A percentile compares a stretch with the other conserved stretches of the same genome.
Evolutionary conservation across 2,888 invertebrate species (phyloP).

Genomic region (Tenthredo distinguenda): DNA sequence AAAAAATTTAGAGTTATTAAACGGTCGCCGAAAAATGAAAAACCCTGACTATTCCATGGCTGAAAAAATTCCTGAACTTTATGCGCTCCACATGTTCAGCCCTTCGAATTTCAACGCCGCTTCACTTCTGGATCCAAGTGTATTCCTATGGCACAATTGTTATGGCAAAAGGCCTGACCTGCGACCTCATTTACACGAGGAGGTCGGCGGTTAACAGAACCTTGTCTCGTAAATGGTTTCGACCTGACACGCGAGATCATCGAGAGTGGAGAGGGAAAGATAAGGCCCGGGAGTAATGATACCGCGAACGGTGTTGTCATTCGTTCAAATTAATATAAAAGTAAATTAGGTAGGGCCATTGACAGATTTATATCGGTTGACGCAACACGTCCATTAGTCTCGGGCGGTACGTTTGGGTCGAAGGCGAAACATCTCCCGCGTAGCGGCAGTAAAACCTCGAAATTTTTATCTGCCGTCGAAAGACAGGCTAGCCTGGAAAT

Average conservation of each 20-base stretch:
- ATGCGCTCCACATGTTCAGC: neutral
- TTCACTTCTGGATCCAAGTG: neutral
- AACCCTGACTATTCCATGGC: neutral
- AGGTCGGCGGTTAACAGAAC: neutral
- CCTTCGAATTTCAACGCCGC: neutral
- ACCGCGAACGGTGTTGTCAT: constrained; percentile 35
- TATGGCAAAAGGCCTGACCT: neutral
- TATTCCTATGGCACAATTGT: constrained; percentile 5
- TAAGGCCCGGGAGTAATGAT: constrained; percentile 1
- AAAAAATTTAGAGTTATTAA: constrained; percentile 20
- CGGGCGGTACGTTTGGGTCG: constrained; percentile 50
- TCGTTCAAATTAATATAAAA: constrained; percentile 42
- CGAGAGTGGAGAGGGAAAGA: neutral
- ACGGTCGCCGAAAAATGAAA: constrained; percentile 19
- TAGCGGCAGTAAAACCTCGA: constrained; percentile 53
- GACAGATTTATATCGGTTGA: constrained; percentile 59
- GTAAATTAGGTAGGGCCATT: constrained; percentile 57
- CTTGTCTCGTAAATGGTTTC: neutral
- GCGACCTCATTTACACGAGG: constrained; percentile 23
- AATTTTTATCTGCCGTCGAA: constrained; percentile 58
- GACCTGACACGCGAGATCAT: constrained; percentile 19
- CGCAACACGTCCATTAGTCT: constrained; percentile 48
- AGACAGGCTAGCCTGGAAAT: constrained; percentile 54
- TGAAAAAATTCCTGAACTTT: neutral
- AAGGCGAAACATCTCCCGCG: constrained; percentile 55